Base-by-base conservation (phyloP, 30 jellyfish, hydroid and myxozoan genomes). In the Haliclystus octoradiatus region DNA sequence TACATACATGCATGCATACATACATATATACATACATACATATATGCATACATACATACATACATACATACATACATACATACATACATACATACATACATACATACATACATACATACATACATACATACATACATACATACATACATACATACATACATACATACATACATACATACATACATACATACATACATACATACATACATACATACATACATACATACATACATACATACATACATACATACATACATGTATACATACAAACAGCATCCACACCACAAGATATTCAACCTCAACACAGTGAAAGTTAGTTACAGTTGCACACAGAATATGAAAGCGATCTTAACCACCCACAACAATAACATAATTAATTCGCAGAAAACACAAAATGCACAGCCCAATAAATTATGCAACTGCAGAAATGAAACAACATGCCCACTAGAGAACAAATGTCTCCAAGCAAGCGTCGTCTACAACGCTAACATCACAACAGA, bases 51-150 rank as follows among this genome's bases (percentile, higher is more conserved):
- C 7, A 52, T 52, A 52, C 66, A 52, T 52, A 52, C 66, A 52
- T 52, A 52, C 66, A 52, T 52, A 52, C 7, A 52, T 52, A 52
- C 66, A 52, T 52, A 52, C 66, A 52, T 52, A 52, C 66, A 52
- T 52, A 52, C 66, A 52, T 52, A 9, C 66, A 52, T 52, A 52
- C 66, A 52, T 52, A 52, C 66, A 52, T 52, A 52, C 66, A 52
- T 14, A n/a, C 14, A 47, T 47, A 52, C 66, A 52, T 52, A 52
- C 66, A 52, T 52, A 52, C 66, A 52, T 52, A 52, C 66, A 52
- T 52, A 52, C 66, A 52, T 52, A 52, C 66, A 52, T 52, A 52
- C 66, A 52, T 52, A 52, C 66, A 52, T 52, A 52, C 66, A 52
- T 52, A 52, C 66, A 52, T 52, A 52, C 66, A 52, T 52, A 52